phyloP scores from a whole-genome alignment of 2,113 vertebrate genomes.

The Neofelis nebulosa region DNA sequence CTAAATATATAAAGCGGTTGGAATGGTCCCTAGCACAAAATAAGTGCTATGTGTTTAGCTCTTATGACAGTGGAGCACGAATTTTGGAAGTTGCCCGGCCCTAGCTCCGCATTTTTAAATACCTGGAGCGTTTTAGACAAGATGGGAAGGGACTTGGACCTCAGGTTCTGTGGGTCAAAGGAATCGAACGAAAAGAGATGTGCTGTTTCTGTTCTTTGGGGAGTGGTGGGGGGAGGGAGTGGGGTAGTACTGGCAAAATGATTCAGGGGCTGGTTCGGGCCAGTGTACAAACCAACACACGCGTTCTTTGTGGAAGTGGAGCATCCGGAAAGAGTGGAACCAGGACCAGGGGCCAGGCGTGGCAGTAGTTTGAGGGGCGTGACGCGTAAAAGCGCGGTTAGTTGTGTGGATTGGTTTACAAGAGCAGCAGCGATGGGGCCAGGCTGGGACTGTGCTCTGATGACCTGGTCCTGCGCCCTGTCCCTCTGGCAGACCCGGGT shows the following conservation, averaged over 20 bases:
- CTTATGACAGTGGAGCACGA: neutral
- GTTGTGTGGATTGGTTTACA: neutral
- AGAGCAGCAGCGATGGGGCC: neutral
- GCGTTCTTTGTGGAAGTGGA: neutral
- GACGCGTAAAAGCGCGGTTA: neutral
- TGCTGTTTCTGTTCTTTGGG: neutral
- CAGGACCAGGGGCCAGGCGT: neutral
- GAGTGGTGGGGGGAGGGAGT: neutral
- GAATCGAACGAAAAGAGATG: neutral
- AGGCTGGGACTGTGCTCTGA: neutral
- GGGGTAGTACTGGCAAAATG: neutral
- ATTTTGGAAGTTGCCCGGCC: neutral
- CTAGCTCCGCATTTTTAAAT: neutral
- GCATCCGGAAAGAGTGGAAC: neutral
- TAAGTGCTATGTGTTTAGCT: neutral
- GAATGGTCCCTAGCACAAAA: neutral
- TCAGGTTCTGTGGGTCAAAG: neutral
- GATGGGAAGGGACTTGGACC: neutral
- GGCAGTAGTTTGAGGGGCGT: neutral
- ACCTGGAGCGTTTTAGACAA: neutral
- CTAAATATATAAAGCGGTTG: neutral
- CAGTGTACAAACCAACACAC: neutral
- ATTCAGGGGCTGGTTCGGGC: neutral
- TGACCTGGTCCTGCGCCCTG: neutral
- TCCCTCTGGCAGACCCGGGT: slow-evolving; percentile 88